Percentiles rank a stretch among this genome's conserved stretches.
Conservation (phyloP, 2,113 vertebrate species). For the Cichladusa arquata region DNA sequence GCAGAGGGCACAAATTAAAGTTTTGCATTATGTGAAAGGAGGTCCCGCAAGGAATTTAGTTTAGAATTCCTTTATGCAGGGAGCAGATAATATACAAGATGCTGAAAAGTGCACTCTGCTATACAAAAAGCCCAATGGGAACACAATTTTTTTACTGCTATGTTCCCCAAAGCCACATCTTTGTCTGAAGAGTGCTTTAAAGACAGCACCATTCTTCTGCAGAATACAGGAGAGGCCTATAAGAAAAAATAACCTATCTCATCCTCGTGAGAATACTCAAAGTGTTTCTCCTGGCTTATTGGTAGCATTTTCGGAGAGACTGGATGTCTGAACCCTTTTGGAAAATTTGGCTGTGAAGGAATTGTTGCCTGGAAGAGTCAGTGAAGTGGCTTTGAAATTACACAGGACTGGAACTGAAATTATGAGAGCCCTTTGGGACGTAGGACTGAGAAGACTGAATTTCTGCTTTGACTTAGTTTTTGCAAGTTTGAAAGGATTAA, state of each 20-base stretch:
- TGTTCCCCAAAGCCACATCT: neutral
- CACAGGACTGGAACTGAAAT: neutral
- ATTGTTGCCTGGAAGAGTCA: slow-evolving; percentile 17
- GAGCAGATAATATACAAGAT: slow-evolving; percentile 19
- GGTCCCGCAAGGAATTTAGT: neutral
- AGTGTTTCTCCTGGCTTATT: slow-evolving; percentile 35
- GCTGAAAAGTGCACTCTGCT: slow-evolving; percentile 27
- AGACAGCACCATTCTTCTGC: slow-evolving; percentile 5
- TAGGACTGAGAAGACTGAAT: neutral
- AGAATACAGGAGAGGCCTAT: slow-evolving; percentile 14
- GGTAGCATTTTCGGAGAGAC: neutral
- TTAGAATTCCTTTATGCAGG: slow-evolving; percentile 3
- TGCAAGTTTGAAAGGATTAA: slow-evolving; percentile 24
- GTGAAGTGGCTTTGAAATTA: slow-evolving; percentile 32
- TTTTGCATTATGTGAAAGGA: slow-evolving; percentile 10
- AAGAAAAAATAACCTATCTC: slow-evolving; percentile 39
- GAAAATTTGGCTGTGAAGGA: slow-evolving; percentile 23
- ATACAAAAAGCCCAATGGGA: neutral
- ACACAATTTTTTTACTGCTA: slow-evolving; percentile 8
- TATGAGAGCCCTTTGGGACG: neutral
- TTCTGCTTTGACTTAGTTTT: slow-evolving; percentile 5
- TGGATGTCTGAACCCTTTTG: slow-evolving; percentile 4
- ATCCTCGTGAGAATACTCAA: slow-evolving; percentile 4
- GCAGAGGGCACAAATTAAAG: slow-evolving; percentile 26
- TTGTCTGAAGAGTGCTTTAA: slow-evolving; percentile 25